A percentile compares a stretch with the other conserved stretches of the same genome.
Conservation (phyloP, 2,113 vertebrate genomes). For the Oncorhynchus kisutch region DNA sequence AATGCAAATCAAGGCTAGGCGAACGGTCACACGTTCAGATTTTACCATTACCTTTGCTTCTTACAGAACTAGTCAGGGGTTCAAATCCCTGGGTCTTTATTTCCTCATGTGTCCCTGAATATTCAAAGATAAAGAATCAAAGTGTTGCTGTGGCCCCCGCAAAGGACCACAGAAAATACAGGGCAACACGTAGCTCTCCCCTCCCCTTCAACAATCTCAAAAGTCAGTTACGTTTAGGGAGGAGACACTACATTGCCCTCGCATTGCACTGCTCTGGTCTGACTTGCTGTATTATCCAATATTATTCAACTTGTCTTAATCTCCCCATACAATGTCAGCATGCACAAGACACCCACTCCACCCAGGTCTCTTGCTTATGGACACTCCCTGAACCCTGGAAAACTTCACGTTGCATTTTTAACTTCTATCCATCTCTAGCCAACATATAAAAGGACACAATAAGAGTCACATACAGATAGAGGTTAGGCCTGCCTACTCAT, state of each 20-base stretch:
- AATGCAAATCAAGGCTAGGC: slow-evolving; percentile 54
- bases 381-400: slow-evolving; percentile 17
- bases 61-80: slow-evolving; percentile 81
- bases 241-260: slow-evolving; percentile 36
- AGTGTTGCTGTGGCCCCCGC: slow-evolving; percentile 72
- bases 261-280: background rate
- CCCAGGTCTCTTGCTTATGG: slow-evolving; percentile 16
- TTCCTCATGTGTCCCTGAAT: slow-evolving; percentile 82
- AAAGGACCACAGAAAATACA: slow-evolving; percentile 73
- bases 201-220: slow-evolving; percentile 58
- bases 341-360: slow-evolving; percentile 25
- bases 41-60: slow-evolving; percentile 78
- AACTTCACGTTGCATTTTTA: background rate
- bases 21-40: slow-evolving; percentile 59
- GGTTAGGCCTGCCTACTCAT: slow-evolving; percentile 20
- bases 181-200: slow-evolving; percentile 64
- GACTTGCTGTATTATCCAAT: background rate
- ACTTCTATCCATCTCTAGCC: background rate
- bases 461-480: too few relatives aligned
- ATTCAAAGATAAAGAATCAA: slow-evolving; percentile 81
- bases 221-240: slow-evolving; percentile 44
- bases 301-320: background rate
- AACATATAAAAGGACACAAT: slow-evolving; percentile 20
- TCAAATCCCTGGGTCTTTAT: slow-evolving; percentile 80
- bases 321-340: background rate